Conservation (phyloP, 2,113 vertebrate species). For the Ictalurus punctatus region DNA sequence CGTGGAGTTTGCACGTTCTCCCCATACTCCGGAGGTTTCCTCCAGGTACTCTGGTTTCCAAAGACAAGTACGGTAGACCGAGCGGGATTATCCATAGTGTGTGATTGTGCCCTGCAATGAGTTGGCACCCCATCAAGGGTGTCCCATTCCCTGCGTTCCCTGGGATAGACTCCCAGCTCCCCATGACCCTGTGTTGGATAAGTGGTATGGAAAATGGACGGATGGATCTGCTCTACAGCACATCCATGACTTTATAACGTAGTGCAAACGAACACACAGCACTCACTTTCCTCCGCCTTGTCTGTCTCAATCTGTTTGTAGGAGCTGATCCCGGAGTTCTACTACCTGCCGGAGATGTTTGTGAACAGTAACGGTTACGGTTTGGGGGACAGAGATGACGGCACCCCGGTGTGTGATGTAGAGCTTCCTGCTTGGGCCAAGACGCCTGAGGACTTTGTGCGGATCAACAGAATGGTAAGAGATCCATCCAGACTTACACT, state of each 20-base stretch:
- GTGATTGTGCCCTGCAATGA: too few species aligned
- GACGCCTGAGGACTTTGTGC: constrained; percentile 94
- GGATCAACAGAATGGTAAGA: constrained; percentile 97
- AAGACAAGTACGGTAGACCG: too few species aligned
- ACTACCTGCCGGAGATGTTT: constrained; percentile 98
- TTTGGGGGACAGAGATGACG: constrained; percentile 87
- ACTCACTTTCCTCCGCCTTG: neutral
- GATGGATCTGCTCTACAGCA: neutral
- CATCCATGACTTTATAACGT: neutral
- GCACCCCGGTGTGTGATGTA: constrained; percentile 84
- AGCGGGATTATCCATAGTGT: too few species aligned
- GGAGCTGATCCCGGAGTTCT: constrained; percentile 98
- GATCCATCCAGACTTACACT: neutral
- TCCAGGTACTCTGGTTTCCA: too few species aligned
- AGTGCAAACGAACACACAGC: neutral
- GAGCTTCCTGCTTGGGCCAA: constrained; percentile 94
- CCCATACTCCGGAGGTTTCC: too few species aligned
- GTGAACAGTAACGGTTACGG: constrained; percentile 94
- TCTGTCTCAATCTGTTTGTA: constrained; percentile 55
- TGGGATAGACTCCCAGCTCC: too few species aligned
- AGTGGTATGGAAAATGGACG: too few species aligned
- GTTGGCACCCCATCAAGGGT: too few species aligned
- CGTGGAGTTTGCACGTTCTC: too few species aligned
- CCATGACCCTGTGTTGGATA: too few species aligned
- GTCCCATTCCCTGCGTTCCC: too few species aligned